phyloP scores from a whole-genome alignment of 2,113 vertebrate genomes.

The Hypomesus transpacificus region DNA sequence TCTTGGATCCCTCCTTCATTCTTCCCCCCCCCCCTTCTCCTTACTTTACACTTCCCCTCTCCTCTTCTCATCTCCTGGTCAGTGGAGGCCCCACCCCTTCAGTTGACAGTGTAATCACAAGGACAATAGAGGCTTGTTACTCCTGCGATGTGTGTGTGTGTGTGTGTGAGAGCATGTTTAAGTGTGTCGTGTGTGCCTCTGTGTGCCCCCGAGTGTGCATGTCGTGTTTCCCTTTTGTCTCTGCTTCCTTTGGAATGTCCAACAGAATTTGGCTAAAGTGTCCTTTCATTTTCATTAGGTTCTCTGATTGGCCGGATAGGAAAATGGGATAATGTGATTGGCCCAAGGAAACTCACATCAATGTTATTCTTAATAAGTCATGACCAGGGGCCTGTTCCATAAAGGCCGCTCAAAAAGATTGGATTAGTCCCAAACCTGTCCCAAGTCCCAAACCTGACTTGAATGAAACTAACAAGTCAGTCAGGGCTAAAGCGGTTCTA shows the following conservation, averaged over 20 bases:
- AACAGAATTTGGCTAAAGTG: background rate
- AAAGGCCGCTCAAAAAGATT: too few relatives aligned
- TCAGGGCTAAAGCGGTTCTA: too few relatives aligned
- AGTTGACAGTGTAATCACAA: background rate
- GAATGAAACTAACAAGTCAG: too few relatives aligned
- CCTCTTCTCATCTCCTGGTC: background rate
- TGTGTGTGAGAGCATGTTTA: background rate
- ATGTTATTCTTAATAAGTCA: too few relatives aligned
- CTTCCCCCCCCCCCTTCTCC: background rate
- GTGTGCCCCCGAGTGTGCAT: background rate
- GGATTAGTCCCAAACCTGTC: too few relatives aligned
- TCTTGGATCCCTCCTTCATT: background rate
- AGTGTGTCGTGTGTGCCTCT: background rate
- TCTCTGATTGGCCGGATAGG: background rate
- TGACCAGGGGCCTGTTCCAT: too few relatives aligned
- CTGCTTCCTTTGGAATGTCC: background rate
- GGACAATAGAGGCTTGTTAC: constrained; percentile 2
- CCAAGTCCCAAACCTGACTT: too few relatives aligned
- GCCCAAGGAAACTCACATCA: too few relatives aligned
- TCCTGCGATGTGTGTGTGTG: constrained; percentile 1
- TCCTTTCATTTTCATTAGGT: background rate
- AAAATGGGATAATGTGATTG: background rate
- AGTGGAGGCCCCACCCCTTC: constrained; percentile 1
- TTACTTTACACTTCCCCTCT: background rate
- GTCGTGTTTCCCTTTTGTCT: background rate